Evolutionary conservation across 2,888 invertebrate genomes (phyloP), one percentile per base, ranked within the genome.

Genomic region (Monopis laevigella): DNA sequence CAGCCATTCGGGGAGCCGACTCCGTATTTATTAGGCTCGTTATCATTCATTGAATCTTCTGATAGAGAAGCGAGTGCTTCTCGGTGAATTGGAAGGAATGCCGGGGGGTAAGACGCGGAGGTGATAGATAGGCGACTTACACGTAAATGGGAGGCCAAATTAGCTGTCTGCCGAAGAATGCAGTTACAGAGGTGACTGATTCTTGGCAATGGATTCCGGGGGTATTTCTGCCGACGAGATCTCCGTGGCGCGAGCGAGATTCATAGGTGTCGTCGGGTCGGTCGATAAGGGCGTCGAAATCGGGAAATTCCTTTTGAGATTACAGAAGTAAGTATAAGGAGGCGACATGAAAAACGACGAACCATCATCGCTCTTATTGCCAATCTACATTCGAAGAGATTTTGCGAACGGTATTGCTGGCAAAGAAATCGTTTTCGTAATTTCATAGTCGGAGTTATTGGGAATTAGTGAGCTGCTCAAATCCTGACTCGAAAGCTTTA

Each of bases 21-120:
- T 68, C 57, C 61, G 73, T 75, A 77, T 77, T 78, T 78, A 80
- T 78, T 78, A 78, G 69, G 62, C 68, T 74, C 77, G 75, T 78
- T 80, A 80, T 78, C 80, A 72, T 75, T 75, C 77, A 74, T 77
- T 74, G 77, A 73, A 80, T 80, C 78, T 74, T 65, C 59, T 64
- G 67, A 71, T 69, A 68, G 70, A 61, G 60, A 59, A 58, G 60
- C 49, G 41, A 51, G 50, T 61, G 59, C 64, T 41, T 44, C 32
- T 63, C 55, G 61, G 68, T 68, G 62, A 64, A 68, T 68, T 66
- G 68, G 66, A 62, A 68, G 68, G 64, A 66, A 66, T 58, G 65
- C 60, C 35, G 28, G 34, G 24, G 34, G 34, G 12, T 59, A 65
- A 59, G 62, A 58, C 57, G 49, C 35, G n/a, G 42, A 46, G 53